A percentile compares a stretch with the other conserved stretches of the same genome.
Conservation (phyloP, 2,113 vertebrate species). For the Actinemys pallida region DNA sequence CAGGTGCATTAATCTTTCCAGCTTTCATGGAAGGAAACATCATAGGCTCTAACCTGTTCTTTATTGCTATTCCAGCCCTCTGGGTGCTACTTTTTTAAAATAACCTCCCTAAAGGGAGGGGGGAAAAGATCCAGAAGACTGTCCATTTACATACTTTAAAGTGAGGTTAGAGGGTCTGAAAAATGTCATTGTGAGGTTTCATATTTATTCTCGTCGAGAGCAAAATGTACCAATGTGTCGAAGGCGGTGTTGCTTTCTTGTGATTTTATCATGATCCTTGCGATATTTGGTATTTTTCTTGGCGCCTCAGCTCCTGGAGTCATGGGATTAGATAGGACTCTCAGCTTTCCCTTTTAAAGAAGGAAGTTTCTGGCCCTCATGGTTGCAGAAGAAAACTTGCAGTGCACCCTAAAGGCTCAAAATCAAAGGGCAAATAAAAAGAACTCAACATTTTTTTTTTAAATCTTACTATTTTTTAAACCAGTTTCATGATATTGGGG, state of each 20-base stretch:
- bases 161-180: background rate
- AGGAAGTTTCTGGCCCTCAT: background rate
- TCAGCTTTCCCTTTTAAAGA: background rate
- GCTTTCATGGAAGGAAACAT: slow-evolving; percentile 66
- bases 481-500: background rate
- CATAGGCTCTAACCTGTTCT: slow-evolving; percentile 66
- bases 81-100: slow-evolving; percentile 65
- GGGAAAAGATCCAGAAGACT: background rate
- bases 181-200: background rate
- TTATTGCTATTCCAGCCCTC: slow-evolving; percentile 73
- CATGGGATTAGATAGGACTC: background rate
- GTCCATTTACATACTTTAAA: background rate
- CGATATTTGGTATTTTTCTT: background rate
- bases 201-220: background rate
- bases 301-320: background rate
- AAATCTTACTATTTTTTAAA: slow-evolving; percentile 24
- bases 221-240: background rate
- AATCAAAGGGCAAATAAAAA: background rate
- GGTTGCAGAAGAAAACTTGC: background rate
- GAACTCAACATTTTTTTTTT: background rate
- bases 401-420: background rate
- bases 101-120: slow-evolving; percentile 39
- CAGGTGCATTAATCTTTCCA: slow-evolving; percentile 64
- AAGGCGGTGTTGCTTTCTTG: background rate
- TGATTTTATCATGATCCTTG: background rate